Conservation (phyloP, 37 sponge, comb jelly and placozoan species). For the Beroe ovata region DNA sequence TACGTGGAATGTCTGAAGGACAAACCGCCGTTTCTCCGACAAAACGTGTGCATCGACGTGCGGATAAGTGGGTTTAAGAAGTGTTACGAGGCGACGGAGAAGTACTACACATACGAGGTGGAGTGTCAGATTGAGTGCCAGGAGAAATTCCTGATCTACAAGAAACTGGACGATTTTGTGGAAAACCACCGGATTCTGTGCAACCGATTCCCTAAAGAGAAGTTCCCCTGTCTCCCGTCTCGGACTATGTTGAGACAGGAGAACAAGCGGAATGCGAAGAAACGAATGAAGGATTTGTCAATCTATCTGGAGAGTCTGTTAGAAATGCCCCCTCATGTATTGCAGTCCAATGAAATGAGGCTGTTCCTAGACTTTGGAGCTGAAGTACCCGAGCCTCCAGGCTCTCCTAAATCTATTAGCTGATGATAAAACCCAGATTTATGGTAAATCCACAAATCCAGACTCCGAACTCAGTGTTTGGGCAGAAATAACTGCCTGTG, state of each 20-base stretch:
- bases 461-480: no score
- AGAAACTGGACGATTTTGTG: conserved; percentile 47
- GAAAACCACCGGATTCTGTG: conserved; percentile 54
- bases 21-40: conserved; percentile 23
- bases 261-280: conserved; percentile 50
- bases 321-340: not conserved
- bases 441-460: no score
- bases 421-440: no score
- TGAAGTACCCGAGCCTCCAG: not conserved
- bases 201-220: conserved; percentile 38
- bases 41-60: conserved; percentile 8
- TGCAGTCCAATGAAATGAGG: conserved; percentile 56
- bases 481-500: no score
- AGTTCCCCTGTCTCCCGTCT: conserved; percentile 25
- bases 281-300: conserved; percentile 35
- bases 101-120: conserved; percentile 35
- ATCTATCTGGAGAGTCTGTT: conserved; percentile 39
- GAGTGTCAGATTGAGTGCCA: conserved; percentile 48
- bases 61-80: conserved; percentile 50
- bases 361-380: conserved; percentile 57
- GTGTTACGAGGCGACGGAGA: conserved; percentile 27
- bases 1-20: conserved; percentile 20
- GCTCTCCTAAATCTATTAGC: not conserved
- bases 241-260: conserved; percentile 37
- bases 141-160: conserved; percentile 38